Base-by-base conservation (phyloP, 2,888 invertebrate genomes). In the Apantesis nais region DNA sequence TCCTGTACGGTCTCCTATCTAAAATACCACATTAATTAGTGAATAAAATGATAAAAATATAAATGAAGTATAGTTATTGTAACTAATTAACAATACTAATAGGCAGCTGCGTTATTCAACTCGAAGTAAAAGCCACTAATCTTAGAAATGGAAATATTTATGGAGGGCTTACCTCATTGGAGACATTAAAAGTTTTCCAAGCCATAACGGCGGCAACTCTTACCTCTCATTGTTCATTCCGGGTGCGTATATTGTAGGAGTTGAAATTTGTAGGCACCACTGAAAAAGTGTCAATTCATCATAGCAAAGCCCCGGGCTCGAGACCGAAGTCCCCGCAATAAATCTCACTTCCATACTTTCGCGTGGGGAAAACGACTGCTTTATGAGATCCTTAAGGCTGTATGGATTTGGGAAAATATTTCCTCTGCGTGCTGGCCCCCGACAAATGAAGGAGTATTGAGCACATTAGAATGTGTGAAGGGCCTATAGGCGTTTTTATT, bases 331-430 rank as follows among this genome's bases (percentile, higher is more conserved):
- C 94, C 92, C 93, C 89, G 86, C 83, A 85, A 95, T 95, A 95
- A 95, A 95, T 95, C 95, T 95, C 91, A 93, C 95, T 95, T 93
- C 93, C 93, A 94, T 95, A 94, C 95, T 94, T 93, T 93, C 92
- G 92, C 93, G 93, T 90, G 92, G 93, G 93, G 94, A 93, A 91
- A 92, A 91, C 93, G 94, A 92, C 92, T 95, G 93, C 91, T 95
- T 95, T 95, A 95, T 95, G 95, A 89, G 94, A 95, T 93, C 93
- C 95, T 95, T 94, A 95, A 95, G 95, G 95, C 95, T 93, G 95
- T 95, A 95, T 95, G 95, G 95, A 95, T 95, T 95, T 94, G 92
- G 93, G 91, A 92, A 95, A 95, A 95, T 95, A 95, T 95, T 95
- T 94, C 95, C 92, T 90, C 89, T 91, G 88, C 94, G 93, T 94